Percentiles rank a stretch among this genome's conserved stretches.
phyloP scores from a whole-genome alignment of 2,113 vertebrate genomes.

The Anolis sagrei region DNA sequence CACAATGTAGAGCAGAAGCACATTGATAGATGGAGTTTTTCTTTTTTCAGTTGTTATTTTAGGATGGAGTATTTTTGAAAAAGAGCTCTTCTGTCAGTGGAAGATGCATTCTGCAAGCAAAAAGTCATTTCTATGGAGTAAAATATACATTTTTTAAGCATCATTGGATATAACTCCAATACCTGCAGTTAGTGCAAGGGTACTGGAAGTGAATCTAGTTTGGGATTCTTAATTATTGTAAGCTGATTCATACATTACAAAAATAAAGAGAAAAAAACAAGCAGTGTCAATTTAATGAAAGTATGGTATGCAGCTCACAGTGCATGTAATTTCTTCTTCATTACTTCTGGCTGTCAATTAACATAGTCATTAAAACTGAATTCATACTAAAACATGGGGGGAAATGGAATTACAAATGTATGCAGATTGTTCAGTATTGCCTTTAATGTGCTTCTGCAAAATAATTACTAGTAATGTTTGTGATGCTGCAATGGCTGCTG shows the following conservation, averaged over 20 bases:
- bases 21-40: background rate
- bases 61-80: background rate
- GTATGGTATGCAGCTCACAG: slow-evolving; percentile 36
- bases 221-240: background rate
- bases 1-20: background rate
- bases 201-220: background rate
- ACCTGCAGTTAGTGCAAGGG: background rate
- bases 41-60: background rate
- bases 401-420: slow-evolving; percentile 49
- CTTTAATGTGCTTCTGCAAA: slow-evolving; percentile 39
- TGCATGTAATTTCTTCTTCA: slow-evolving; percentile 60
- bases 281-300: slow-evolving; percentile 44
- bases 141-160: background rate
- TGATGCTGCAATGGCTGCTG: slow-evolving; percentile 37
- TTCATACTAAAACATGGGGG: slow-evolving; percentile 49
- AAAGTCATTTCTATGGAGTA: background rate
- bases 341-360: slow-evolving; percentile 66
- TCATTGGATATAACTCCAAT: background rate
- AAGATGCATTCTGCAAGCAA: too few species aligned
- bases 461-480: slow-evolving; percentile 54
- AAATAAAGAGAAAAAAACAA: slow-evolving; percentile 5
- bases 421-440: slow-evolving; percentile 48
- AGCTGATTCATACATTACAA: slow-evolving; percentile 17
- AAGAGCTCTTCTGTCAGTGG: too few species aligned
- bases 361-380: slow-evolving; percentile 58